Evolutionary conservation across 2,888 invertebrate genomes (phyloP).

Genomic region (Bombyx huttoni): DNA sequence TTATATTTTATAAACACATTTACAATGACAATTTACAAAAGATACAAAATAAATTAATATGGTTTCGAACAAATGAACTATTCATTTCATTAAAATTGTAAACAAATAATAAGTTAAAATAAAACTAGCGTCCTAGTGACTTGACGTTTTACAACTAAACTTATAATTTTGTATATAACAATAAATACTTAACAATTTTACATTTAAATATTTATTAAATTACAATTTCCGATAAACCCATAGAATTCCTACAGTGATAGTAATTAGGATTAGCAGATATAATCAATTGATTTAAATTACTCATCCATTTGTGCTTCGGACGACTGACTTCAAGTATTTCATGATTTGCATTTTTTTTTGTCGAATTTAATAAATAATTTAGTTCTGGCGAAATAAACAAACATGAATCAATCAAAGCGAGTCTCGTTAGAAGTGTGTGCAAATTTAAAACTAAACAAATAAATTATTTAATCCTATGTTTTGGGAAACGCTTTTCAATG

Average conservation of each 20-base stretch:
- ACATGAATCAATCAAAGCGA: constrained; percentile 21
- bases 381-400: neutral
- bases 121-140: constrained; percentile 46
- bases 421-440: constrained; percentile 7
- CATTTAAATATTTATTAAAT: too few species aligned
- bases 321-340: constrained; percentile 22
- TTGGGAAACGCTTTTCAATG: constrained; percentile 38
- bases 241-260: too few species aligned
- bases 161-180: constrained; percentile 5
- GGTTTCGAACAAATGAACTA: neutral
- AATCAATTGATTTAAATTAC: too few species aligned
- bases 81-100: neutral
- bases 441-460: constrained; percentile 9
- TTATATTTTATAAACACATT: too few species aligned
- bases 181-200: too few species aligned
- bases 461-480: constrained; percentile 21
- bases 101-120: constrained; percentile 2
- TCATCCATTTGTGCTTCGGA: neutral
- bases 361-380: neutral
- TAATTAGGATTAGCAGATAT: too few species aligned
- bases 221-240: too few species aligned
- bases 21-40: too few species aligned
- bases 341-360: constrained; percentile 6
- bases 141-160: constrained; percentile 24
- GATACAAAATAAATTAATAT: too few species aligned